phyloP scores from a whole-genome alignment of 2,797 vertebrate genomes.

The Crax fasciolata region DNA sequence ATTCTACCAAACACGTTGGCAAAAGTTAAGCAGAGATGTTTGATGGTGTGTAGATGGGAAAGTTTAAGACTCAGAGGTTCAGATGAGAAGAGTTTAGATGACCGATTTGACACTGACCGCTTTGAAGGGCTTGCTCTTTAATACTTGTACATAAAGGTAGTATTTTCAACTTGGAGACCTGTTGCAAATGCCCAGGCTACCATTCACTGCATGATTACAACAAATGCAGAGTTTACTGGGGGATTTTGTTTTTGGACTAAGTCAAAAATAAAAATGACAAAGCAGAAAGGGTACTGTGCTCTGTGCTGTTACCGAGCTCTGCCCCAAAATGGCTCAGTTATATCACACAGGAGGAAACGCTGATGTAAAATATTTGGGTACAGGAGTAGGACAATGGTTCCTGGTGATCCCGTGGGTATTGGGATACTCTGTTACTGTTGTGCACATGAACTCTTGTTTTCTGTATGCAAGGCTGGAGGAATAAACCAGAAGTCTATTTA shows the following conservation, averaged over 20 bases:
- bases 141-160: too few species aligned
- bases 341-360: background rate
- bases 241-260: background rate
- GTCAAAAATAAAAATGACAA: background rate
- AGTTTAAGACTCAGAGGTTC: background rate
- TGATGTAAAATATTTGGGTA: background rate
- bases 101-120: background rate
- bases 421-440: background rate
- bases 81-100: background rate
- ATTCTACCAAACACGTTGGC: background rate
- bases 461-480: background rate
- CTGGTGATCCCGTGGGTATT: background rate
- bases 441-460: background rate
- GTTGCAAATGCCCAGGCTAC: background rate
- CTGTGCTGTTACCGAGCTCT: background rate
- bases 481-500: background rate
- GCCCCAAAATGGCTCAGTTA: background rate
- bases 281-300: background rate
- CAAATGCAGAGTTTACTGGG: background rate
- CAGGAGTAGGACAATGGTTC: rapidly evolving
- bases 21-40: background rate
- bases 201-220: rapidly evolving
- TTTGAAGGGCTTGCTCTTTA: background rate
- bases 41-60: background rate
- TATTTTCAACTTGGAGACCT: background rate